Evolutionary conservation across 2,113 vertebrate species (phyloP).

Genomic region (Columbina picui): DNA sequence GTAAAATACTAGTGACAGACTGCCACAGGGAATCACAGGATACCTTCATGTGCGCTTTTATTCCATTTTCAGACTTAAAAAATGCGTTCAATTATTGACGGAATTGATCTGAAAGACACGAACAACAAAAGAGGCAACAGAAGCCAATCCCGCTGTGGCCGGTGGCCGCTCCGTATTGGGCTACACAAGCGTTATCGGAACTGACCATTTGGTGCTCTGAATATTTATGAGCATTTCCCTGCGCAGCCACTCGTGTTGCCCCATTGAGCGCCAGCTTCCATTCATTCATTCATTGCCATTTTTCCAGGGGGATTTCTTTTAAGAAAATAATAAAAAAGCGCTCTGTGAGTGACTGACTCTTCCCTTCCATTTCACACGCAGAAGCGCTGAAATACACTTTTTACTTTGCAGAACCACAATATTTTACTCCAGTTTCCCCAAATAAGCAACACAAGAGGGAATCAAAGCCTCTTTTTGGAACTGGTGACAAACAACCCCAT

Average conservation of each 20-base stretch:
- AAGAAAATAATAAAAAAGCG: background rate
- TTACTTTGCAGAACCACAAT: background rate
- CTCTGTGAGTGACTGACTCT: background rate
- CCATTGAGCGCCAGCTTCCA: constrained; percentile 23
- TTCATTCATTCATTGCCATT: constrained; percentile 39
- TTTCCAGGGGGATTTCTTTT: constrained; percentile 4
- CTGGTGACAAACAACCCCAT: background rate
- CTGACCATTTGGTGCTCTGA: constrained; percentile 53
- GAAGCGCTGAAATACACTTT: background rate
- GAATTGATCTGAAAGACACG: constrained; percentile 58
- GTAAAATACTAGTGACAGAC: constrained; percentile 69
- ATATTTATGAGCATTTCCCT: constrained; percentile 55
- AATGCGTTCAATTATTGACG: constrained; percentile 64
- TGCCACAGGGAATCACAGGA: constrained; percentile 62
- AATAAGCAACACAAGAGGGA: background rate
- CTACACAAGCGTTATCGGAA: constrained; percentile 16
- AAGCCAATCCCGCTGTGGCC: constrained; percentile 47
- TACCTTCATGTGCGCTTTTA: constrained; percentile 36
- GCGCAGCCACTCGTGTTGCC: background rate
- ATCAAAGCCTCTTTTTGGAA: accelerated
- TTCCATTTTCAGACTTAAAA: constrained; percentile 58
- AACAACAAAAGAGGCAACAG: constrained; percentile 34
- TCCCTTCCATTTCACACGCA: background rate
- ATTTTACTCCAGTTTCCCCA: background rate
- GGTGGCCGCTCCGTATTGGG: background rate